A percentile compares a stretch with the other conserved stretches of the same genome.
These are phyloP conservation scores for Monopterus albus DNA, from an alignment of 2,113 vertebrate species.

Conservation along the genomic window DNA sequence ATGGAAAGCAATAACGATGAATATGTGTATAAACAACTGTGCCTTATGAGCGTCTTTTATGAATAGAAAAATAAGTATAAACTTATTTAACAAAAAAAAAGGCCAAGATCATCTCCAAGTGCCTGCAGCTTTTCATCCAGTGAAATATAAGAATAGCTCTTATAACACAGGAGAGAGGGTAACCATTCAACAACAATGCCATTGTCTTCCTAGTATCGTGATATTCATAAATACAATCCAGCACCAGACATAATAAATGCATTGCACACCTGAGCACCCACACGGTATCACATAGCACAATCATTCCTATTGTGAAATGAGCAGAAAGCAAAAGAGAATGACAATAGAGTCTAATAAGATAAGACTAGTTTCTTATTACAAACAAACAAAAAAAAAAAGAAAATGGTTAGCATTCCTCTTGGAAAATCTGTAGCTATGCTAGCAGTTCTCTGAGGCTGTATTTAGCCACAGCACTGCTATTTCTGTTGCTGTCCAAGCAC, in stretches of 20 bases:
- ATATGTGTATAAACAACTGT: conserved; percentile 28
- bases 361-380: too few species aligned
- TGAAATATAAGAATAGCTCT: conserved; percentile 12
- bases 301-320: conserved; percentile 33
- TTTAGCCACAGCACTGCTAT: too few species aligned
- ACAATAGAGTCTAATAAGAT: too few species aligned
- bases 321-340: conserved; percentile 8
- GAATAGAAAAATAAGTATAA: conserved; percentile 12
- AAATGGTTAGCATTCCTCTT: not conserved
- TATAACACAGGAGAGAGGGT: conserved; percentile 5
- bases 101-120: too few species aligned
- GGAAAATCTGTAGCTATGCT: not conserved
- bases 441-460: not conserved
- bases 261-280: conserved; percentile 32
- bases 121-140: conserved; percentile 2
- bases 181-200: conserved; percentile 24
- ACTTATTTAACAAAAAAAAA: not conserved
- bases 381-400: too few species aligned
- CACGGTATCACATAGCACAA: conserved; percentile 15
- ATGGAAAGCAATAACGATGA: conserved; percentile 17
- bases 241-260: conserved; percentile 33
- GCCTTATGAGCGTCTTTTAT: conserved; percentile 9
- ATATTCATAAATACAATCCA: conserved; percentile 49
- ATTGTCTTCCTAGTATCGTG: conserved; percentile 41
- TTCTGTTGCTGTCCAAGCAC: not conserved